These are phyloP conservation scores for Drosophila triauraria DNA, from an alignment of 1,140 invertebrate species.

Conservation along the genomic window DNA sequence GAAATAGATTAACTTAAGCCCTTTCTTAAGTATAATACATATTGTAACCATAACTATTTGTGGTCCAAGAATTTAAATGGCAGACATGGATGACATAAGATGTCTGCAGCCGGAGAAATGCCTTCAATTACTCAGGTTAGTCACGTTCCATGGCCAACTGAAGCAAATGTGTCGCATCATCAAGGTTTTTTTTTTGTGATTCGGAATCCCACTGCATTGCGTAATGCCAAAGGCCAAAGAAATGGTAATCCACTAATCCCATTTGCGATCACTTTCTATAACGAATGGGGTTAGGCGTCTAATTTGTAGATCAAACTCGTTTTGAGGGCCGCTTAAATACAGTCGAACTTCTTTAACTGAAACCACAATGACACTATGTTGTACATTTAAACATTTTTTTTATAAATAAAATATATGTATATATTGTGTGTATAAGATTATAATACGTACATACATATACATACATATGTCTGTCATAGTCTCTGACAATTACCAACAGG, in stretches of 20 bases:
- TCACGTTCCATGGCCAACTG: constrained; percentile 45
- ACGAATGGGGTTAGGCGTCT: constrained; percentile 29
- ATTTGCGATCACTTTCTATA: constrained; percentile 72
- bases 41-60: not conserved
- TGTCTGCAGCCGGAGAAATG: constrained; percentile 2
- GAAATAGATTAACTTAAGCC: not conserved
- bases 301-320: constrained; percentile 60
- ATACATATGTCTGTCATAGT: no score
- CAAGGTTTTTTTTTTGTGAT: constrained; percentile 5
- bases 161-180: constrained; percentile 64
- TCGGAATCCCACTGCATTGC: constrained; percentile 38
- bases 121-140: constrained; percentile 31
- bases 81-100: constrained; percentile 16
- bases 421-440: no score
- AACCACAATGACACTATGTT: not conserved
- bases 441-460: no score
- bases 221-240: constrained; percentile 27
- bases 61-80: not conserved
- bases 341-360: not conserved
- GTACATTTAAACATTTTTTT: no score
- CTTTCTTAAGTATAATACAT: not conserved
- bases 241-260: constrained; percentile 53
- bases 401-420: no score
- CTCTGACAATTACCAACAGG: no score
- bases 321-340: constrained; percentile 25